These are phyloP conservation scores for Acrobeloides nanus DNA, from an alignment of 2,888 invertebrate genomes.

Conservation along the genomic window DNA sequence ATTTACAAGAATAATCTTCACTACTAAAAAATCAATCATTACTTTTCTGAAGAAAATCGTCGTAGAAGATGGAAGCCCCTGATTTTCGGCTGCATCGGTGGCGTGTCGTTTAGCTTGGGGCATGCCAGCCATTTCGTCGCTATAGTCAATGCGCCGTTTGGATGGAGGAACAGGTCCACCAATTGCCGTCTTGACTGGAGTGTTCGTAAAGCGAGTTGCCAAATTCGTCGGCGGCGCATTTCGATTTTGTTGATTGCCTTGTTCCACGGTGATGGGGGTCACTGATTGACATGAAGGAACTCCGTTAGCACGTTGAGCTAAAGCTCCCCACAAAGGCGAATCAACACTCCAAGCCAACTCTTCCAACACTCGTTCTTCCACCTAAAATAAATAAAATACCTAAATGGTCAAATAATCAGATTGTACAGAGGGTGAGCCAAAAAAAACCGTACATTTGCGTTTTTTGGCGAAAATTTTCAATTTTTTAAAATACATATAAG, in stretches of 20 bases:
- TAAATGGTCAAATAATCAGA: too few species aligned
- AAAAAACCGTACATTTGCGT: too few species aligned
- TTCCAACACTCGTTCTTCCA: constrained; percentile 87
- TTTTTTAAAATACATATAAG: too few species aligned
- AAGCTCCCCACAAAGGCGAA: constrained; percentile 75
- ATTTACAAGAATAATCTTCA: constrained; percentile 21
- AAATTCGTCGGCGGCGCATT: background rate
- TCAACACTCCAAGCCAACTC: constrained; percentile 77
- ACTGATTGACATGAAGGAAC: constrained; percentile 13
- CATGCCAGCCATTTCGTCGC: background rate
- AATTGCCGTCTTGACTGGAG: too few species aligned
- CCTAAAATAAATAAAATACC: too few species aligned
- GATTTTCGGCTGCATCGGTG: constrained; percentile 2
- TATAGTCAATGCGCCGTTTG: too few species aligned
- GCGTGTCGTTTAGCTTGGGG: too few species aligned
- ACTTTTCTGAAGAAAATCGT: constrained; percentile 78
- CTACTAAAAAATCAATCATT: background rate
- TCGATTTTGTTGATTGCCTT: constrained; percentile 1
- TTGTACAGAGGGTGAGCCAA: too few species aligned
- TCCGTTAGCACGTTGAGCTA: constrained; percentile 27
- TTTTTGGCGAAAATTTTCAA: too few species aligned
- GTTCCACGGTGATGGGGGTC: constrained; percentile 1
- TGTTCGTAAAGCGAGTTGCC: background rate
- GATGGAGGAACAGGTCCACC: too few species aligned
- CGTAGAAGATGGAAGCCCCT: constrained; percentile 12